Conservation (phyloP, 2,888 invertebrate genomes). For the Plebejus anna region DNA sequence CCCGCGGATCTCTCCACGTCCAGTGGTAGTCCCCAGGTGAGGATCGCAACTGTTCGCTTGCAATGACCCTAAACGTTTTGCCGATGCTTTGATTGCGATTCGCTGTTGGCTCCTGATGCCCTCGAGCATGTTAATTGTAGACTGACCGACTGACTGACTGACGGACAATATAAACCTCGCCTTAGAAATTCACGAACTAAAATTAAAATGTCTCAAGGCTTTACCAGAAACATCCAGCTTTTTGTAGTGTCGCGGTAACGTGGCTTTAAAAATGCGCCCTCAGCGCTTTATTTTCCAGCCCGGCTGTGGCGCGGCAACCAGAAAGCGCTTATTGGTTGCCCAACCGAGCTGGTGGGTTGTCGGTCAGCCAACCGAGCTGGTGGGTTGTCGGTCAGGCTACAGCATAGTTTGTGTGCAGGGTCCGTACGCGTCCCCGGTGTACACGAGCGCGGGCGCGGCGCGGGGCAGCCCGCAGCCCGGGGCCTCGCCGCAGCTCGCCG, state of each 20-base stretch:
- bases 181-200: background rate
- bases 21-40: conserved; percentile 93
- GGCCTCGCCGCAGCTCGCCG: conserved; percentile 88
- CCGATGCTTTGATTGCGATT: background rate
- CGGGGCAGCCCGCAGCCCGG: conserved; percentile 91
- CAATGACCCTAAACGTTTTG: conserved; percentile 13
- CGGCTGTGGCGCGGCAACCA: background rate
- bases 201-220: background rate
- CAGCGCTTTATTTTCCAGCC: background rate
- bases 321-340: background rate
- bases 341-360: background rate
- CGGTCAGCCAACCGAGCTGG: background rate
- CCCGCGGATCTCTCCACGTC: conserved; percentile 93
- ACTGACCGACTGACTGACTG: background rate
- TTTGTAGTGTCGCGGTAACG: background rate
- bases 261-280: background rate
- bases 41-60: conserved; percentile 39
- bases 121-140: background rate
- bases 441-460: conserved; percentile 84
- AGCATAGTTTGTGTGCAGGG: conserved; percentile 68
- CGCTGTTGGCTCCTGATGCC: background rate
- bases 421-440: conserved; percentile 87
- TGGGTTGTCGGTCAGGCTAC: background rate
- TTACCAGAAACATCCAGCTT: background rate
- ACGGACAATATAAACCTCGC: background rate